These are phyloP conservation scores for Epirrhoe tristata DNA, from an alignment of 2,888 invertebrate species.

Conservation along the genomic window DNA sequence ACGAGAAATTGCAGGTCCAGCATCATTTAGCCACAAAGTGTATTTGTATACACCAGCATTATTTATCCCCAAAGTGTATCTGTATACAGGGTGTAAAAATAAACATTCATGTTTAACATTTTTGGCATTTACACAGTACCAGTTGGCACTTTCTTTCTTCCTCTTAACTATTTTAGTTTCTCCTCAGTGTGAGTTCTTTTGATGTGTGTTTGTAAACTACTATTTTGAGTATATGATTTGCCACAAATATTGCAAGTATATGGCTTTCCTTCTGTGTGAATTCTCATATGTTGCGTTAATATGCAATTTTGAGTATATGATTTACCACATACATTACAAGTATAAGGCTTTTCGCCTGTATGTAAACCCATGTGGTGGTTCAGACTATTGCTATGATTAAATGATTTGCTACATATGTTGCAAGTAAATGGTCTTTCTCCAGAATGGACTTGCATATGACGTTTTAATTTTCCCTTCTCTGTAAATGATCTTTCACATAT, in stretches of 20 bases:
- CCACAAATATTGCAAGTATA: conserved; percentile 25
- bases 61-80: no score
- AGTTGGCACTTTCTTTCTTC: no score
- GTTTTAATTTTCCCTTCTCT: conserved; percentile 21
- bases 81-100: no score
- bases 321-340: conserved; percentile 24
- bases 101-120: no score
- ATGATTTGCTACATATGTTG: conserved; percentile 24
- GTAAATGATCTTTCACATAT: conserved; percentile 24
- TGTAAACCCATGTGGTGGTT: conserved; percentile 25
- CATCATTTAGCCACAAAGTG: no score
- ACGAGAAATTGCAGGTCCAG: no score
- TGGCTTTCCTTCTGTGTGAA: conserved; percentile 28
- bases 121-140: not conserved
- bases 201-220: conserved; percentile 22
- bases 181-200: conserved; percentile 22
- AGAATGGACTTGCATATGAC: conserved; percentile 26
- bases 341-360: conserved; percentile 26
- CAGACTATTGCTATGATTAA: conserved; percentile 22
- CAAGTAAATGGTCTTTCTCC: conserved; percentile 24
- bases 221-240: conserved; percentile 24
- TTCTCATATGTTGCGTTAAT: conserved; percentile 26
- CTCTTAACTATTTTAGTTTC: conserved; percentile 5
- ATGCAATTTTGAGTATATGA: conserved; percentile 25
- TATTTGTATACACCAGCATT: no score